Evolutionary conservation across 2,113 vertebrate species (phyloP).

Genomic region (Bothrops jararaca): DNA sequence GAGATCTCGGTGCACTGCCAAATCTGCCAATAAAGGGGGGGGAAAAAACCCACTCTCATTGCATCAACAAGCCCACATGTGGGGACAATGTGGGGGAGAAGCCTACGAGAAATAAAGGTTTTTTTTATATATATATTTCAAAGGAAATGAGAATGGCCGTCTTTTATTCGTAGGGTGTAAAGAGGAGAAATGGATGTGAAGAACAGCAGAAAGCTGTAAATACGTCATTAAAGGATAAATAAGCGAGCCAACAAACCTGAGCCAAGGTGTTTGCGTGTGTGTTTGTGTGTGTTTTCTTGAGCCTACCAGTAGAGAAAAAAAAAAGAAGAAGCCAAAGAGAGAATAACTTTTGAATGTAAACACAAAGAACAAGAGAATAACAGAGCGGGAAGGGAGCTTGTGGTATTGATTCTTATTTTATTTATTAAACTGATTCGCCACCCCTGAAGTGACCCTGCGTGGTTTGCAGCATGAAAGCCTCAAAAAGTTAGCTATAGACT

Average conservation of each 20-base stretch:
- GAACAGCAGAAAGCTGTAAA: not conserved
- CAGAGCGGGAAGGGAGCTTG: not conserved
- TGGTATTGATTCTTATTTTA: not conserved
- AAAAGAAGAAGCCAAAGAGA: not conserved
- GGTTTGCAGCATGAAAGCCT: no score
- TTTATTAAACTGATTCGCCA: no score
- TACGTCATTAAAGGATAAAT: not conserved
- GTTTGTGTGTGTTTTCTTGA: not conserved
- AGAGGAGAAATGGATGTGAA: not conserved
- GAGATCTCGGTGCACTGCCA: not conserved
- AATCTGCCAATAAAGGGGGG: not conserved
- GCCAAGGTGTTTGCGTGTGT: not conserved
- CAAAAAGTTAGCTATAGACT: not conserved
- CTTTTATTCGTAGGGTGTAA: not conserved
- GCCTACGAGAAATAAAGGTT: not conserved
- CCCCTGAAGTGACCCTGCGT: not conserved
- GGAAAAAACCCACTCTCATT: not conserved
- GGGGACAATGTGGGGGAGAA: not conserved
- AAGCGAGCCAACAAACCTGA: not conserved
- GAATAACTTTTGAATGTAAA: not conserved
- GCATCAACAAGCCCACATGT: not conserved
- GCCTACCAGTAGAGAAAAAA: not conserved
- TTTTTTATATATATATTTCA: not conserved
- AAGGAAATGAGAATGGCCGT: not conserved
- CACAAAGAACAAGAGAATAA: not conserved